Base-by-base conservation (phyloP, 2,888 invertebrate genomes). In the Ophion slaviceki region DNA sequence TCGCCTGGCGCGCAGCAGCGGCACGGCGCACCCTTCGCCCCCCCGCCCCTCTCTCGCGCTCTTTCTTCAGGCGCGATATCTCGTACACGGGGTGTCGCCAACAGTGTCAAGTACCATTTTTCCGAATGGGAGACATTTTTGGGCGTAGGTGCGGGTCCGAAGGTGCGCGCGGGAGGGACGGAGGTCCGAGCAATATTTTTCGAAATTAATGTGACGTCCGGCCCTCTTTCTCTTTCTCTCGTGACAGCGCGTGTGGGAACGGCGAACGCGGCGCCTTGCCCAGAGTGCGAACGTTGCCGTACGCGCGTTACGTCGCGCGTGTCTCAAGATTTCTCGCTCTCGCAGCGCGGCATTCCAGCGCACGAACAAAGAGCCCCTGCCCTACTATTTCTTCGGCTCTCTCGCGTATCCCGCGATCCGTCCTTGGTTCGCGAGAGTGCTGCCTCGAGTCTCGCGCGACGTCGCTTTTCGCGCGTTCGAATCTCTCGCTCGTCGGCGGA, bases 131-230 rank as follows among this genome's bases (percentile, higher is more conserved):
- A 0, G 47, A 62, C 24, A 28, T 62, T 62, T 62, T 62, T 62
- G 62, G 62, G 24, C 24, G 47, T 47, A 47, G 47, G 47, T 47
- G 45, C 10, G 47, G 47, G 11, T 47, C 14, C 11, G 14, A 47
- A 47, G 47, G 11, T 47, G 47, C 47, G 14, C 14, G 47, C 47
- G 40, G 17, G 20, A 17, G 20, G 28, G 17, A 14, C 66, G 17
- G 70, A 67, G 89, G 89, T 84, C 88, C 89, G 91, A 92, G 92
- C 92, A 93, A 92, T 93, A 93, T 92, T 92, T 4, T 47, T 93
- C 91, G 92, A 93, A 93, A 93, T 93, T 93, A 93, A 93, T 91
- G 91, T 91, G 90, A 91, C 90, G 81, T 74, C 40, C 28, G 57
- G n/a, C 5, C 2, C 20, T 71, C 72, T 72, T n/a, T 8, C n/a